Conservation (phyloP, 2,113 vertebrate species). For the Cyanistes caeruleus region DNA sequence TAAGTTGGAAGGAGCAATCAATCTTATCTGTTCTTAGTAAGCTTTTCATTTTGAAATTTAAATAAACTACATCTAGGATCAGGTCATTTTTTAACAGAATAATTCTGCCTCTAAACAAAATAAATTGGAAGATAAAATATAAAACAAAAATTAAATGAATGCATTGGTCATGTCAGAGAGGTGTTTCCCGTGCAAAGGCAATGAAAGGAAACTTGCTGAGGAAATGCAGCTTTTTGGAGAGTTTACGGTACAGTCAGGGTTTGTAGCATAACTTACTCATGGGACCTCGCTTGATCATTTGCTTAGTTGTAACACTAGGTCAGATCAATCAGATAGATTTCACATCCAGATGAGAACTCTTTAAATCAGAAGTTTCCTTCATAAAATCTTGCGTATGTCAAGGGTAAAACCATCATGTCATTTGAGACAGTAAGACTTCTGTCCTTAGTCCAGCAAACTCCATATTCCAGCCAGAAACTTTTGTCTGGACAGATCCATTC, state of each 20-base stretch:
- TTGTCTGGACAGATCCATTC: not conserved
- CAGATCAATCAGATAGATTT: not conserved
- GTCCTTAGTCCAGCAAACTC: not conserved
- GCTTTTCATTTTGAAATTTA: constrained; percentile 83
- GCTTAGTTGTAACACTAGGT: not conserved
- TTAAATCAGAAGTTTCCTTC: not conserved
- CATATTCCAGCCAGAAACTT: not conserved
- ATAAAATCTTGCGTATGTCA: not conserved
- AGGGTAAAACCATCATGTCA: not conserved
- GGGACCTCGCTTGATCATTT: not conserved
- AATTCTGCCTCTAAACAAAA: constrained; percentile 71
- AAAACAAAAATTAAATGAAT: constrained; percentile 69
- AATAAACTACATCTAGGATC: constrained; percentile 78
- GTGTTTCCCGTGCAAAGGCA: not conserved
- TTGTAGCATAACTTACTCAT: not conserved
- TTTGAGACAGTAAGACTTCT: not conserved
- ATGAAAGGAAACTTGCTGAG: not conserved
- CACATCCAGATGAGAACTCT: not conserved
- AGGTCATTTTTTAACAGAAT: constrained; percentile 74
- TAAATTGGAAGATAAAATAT: constrained; percentile 65
- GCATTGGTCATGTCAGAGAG: constrained; percentile 21
- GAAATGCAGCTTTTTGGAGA: not conserved
- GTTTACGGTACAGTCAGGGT: not conserved
- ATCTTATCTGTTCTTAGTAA: constrained; percentile 82
- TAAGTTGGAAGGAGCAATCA: constrained; percentile 81